These are phyloP conservation scores for Bombus consobrinus DNA, from an alignment of 1,140 invertebrate species.

Conservation along the genomic window DNA sequence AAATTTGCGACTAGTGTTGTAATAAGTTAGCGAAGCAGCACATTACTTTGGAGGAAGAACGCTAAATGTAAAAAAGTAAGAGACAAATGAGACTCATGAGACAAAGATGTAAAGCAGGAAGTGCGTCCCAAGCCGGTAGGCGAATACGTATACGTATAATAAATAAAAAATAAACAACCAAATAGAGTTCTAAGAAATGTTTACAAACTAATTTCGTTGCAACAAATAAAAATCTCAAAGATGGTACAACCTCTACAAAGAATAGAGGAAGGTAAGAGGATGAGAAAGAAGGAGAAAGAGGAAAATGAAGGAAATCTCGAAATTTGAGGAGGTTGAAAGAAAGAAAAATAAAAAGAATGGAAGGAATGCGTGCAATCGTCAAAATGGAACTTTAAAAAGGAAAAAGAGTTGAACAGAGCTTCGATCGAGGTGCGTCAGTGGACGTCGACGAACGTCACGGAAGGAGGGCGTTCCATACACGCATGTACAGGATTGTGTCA, in stretches of 20 bases:
- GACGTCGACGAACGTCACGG: conserved; percentile 68
- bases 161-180: no score
- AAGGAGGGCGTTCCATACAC: conserved; percentile 76
- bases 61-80: neutral
- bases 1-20: neutral
- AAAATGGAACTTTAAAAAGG: neutral
- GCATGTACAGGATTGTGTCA: conserved; percentile 76
- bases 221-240: neutral
- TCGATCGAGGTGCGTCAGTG: conserved; percentile 7
- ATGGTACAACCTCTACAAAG: no score
- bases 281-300: neutral
- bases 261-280: no score
- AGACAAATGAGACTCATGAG: neutral
- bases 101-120: neutral
- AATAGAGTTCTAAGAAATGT: no score
- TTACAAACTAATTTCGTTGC: neutral
- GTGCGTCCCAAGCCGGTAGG: no score
- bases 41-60: fast-evolving
- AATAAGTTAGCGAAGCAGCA: no score
- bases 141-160: no score
- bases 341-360: fast-evolving
- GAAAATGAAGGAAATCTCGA: neutral
- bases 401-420: neutral
- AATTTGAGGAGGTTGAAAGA: neutral
- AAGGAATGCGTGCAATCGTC: neutral